A percentile compares a stretch with the other conserved stretches of the same genome.
Evolutionary conservation across 2,797 vertebrate species (phyloP).

Genomic region (Alectoris magna): DNA sequence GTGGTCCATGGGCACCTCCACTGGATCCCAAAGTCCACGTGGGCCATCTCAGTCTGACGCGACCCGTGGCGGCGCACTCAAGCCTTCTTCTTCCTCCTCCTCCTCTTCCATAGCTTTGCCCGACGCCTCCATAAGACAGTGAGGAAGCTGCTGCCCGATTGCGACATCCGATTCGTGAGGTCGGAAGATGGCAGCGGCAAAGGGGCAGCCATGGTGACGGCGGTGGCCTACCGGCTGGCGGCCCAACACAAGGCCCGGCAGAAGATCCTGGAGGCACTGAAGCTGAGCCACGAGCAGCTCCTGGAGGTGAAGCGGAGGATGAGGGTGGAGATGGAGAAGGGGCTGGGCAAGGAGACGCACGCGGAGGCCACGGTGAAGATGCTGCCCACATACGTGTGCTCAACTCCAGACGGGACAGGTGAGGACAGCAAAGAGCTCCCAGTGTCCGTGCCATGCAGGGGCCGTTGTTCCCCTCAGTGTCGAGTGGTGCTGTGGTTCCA

Average conservation of each 20-base stretch:
- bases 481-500: neutral
- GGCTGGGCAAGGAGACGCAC: slow-evolving; percentile 85
- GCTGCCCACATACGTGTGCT: slow-evolving; percentile 93
- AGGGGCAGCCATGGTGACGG: slow-evolving; percentile 97
- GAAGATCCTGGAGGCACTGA: slow-evolving; percentile 84
- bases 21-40: too few species aligned
- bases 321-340: slow-evolving; percentile 85
- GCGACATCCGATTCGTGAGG: slow-evolving; percentile 90
- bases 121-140: slow-evolving; percentile 92
- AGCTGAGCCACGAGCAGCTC: slow-evolving; percentile 87
- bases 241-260: slow-evolving; percentile 88
- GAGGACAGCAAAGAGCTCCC: neutral
- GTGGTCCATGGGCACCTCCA: too few species aligned
- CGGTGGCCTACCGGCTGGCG: slow-evolving; percentile 90
- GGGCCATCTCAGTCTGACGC: neutral
- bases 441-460: accelerated
- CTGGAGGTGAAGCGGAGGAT: slow-evolving; percentile 90
- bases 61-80: accelerated
- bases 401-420: slow-evolving; percentile 96
- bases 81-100: neutral
- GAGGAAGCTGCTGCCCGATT: slow-evolving; percentile 90
- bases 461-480: neutral
- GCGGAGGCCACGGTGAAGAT: slow-evolving; percentile 87
- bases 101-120: slow-evolving; percentile 83
- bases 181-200: slow-evolving; percentile 95